phyloP scores from a whole-genome alignment of 2,113 vertebrate genomes.

The Platichthys stellatus region DNA sequence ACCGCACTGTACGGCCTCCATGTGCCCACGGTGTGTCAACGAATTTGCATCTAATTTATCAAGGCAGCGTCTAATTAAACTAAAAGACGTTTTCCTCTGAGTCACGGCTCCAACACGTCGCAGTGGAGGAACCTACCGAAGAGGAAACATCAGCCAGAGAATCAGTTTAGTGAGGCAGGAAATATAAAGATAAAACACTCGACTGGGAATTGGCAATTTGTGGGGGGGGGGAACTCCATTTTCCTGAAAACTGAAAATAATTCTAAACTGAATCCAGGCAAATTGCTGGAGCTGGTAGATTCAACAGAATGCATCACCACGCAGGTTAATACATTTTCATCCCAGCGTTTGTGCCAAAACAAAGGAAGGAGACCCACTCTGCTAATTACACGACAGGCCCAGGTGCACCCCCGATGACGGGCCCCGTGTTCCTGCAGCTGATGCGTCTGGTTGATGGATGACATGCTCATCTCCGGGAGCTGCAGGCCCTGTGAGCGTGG shows the following conservation, averaged over 20 bases:
- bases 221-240: too few relatives aligned
- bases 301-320: slow-evolving; percentile 9
- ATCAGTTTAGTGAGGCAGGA: too few relatives aligned
- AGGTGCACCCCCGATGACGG: slow-evolving; percentile 16
- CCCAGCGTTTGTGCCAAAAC: not conserved
- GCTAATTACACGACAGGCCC: not conserved
- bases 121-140: not conserved
- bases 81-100: slow-evolving; percentile 28
- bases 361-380: not conserved
- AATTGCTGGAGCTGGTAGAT: not conserved
- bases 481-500: not conserved
- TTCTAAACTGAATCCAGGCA: not conserved
- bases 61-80: slow-evolving; percentile 34
- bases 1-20: not conserved
- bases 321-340: slow-evolving; percentile 15
- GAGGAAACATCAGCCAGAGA: not conserved
- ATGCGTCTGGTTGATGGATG: slow-evolving; percentile 17
- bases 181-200: too few relatives aligned
- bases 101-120: slow-evolving; percentile 15
- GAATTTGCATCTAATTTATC: slow-evolving; percentile 39
- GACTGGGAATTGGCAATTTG: too few relatives aligned
- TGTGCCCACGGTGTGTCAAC: slow-evolving; percentile 27
- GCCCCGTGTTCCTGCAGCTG: not conserved
- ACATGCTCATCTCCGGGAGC: not conserved
- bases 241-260: not conserved